Evolutionary conservation across 2,113 vertebrate genomes (phyloP).

Genomic region (Scatophagus argus): DNA sequence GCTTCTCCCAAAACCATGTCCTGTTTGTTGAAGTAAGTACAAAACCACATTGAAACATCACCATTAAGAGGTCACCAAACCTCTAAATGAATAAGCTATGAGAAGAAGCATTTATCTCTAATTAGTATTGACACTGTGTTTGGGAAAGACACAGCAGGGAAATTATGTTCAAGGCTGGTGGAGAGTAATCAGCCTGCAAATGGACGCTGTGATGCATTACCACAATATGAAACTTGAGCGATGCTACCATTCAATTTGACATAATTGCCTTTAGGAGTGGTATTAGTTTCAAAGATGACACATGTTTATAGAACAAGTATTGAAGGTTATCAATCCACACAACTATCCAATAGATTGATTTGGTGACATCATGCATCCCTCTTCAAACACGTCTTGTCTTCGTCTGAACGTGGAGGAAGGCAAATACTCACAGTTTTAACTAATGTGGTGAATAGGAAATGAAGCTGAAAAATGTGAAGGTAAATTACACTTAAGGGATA

Average conservation of each 20-base stretch:
- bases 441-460: not conserved
- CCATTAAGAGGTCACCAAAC: constrained; percentile 49
- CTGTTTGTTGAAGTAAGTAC: constrained; percentile 17
- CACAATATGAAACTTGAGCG: constrained; percentile 43
- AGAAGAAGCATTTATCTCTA: constrained; percentile 51
- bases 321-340: not conserved
- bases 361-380: not conserved
- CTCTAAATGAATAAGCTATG: constrained; percentile 57
- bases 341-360: constrained; percentile 26
- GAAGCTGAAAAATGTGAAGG: not conserved
- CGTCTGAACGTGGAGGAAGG: not conserved
- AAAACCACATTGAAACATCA: constrained; percentile 13
- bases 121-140: constrained; percentile 53
- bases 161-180: constrained; percentile 40
- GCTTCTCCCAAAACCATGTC: constrained; percentile 7
- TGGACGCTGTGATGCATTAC: constrained; percentile 37
- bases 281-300: constrained; percentile 28
- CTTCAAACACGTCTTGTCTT: not conserved
- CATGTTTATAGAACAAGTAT: constrained; percentile 11
- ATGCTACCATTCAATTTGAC: constrained; percentile 39
- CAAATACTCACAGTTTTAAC: not conserved
- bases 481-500: constrained; percentile 11
- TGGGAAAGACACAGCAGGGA: constrained; percentile 32
- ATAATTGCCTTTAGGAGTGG: constrained; percentile 26
- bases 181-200: constrained; percentile 44